These are phyloP conservation scores for Stegana nigrithorax DNA, from an alignment of 2,888 invertebrate species.

Conservation along the genomic window DNA sequence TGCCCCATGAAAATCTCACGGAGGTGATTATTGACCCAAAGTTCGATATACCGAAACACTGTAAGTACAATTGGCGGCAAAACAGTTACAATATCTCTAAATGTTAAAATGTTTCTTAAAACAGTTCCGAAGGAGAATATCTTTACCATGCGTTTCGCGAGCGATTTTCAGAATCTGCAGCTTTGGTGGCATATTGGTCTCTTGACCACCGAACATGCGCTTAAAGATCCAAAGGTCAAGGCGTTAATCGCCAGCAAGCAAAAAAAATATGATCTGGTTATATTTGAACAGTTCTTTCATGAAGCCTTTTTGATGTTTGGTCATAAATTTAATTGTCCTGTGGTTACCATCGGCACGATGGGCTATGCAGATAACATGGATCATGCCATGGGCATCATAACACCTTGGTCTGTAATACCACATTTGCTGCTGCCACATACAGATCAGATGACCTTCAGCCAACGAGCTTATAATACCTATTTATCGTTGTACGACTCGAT, in stretches of 20 bases:
- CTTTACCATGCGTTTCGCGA: constrained; percentile 63
- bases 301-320: constrained; percentile 69
- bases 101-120: background rate
- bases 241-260: constrained; percentile 60
- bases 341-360: constrained; percentile 67
- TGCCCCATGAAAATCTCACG: constrained; percentile 67
- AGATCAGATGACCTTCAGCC: constrained; percentile 66
- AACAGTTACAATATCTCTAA: background rate
- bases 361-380: constrained; percentile 69
- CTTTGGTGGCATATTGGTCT: constrained; percentile 63
- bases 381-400: constrained; percentile 65
- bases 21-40: constrained; percentile 65
- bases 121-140: constrained; percentile 64
- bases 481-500: constrained; percentile 59
- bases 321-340: constrained; percentile 67
- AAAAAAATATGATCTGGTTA: constrained; percentile 67
- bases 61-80: constrained; percentile 53
- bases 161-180: constrained; percentile 63
- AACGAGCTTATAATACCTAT: constrained; percentile 66
- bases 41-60: constrained; percentile 63
- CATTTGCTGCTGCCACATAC: constrained; percentile 62
- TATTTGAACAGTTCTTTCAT: constrained; percentile 68
- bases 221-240: constrained; percentile 58
- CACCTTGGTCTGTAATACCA: constrained; percentile 66
- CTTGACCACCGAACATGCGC: constrained; percentile 59